Evolutionary conservation across 2,888 invertebrate species (phyloP).

Genomic region (Acleris laterana): DNA sequence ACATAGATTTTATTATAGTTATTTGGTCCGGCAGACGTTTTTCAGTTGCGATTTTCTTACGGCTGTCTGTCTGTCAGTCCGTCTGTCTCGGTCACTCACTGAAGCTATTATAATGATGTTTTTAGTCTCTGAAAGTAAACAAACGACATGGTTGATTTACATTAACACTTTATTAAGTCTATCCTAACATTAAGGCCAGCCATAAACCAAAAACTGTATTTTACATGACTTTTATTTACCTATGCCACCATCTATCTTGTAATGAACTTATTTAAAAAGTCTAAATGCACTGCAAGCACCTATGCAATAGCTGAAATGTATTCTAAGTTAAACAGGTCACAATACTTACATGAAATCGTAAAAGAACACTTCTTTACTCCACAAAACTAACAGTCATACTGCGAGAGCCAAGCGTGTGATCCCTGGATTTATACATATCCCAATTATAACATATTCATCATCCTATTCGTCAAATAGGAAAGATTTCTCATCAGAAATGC

Average conservation of each 20-base stretch:
- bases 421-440: constrained; percentile 35
- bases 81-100: constrained; percentile 12
- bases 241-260: neutral
- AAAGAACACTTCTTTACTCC: constrained; percentile 14
- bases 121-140: constrained; percentile 31
- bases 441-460: constrained; percentile 26
- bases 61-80: constrained; percentile 22
- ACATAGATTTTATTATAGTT: neutral
- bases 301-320: neutral
- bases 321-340: neutral
- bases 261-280: neutral
- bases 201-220: no score
- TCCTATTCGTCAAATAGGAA: constrained; percentile 34
- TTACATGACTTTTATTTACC: no score
- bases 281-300: neutral
- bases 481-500: constrained; percentile 28
- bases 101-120: constrained; percentile 20
- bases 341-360: constrained; percentile 27
- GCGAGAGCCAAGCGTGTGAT: neutral
- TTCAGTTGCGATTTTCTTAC: constrained; percentile 13
- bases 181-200: no score
- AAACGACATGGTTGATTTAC: constrained; percentile 13
- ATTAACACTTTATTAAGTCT: no score
- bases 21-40: neutral
- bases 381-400: constrained; percentile 21